A percentile compares a stretch with the other conserved stretches of the same genome.
These are phyloP conservation scores for Fundulus diaphanus DNA, from an alignment of 2,797 vertebrate genomes.

Conservation along the genomic window DNA sequence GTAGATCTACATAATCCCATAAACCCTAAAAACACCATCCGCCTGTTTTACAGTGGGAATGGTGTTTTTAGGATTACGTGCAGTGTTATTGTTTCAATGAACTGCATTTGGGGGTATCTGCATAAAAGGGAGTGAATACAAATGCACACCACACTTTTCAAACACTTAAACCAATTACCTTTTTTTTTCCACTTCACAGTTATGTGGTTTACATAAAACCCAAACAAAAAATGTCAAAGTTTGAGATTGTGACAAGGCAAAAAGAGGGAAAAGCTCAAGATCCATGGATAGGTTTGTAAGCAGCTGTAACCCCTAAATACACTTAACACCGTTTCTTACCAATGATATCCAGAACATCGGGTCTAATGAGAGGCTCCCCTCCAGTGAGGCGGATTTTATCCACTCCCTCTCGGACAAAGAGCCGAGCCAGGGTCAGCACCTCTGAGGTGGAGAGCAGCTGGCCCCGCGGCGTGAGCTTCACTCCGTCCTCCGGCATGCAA, in stretches of 20 bases:
- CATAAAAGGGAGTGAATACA: neutral
- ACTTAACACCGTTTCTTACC: constrained; percentile 73
- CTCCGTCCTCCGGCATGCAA: constrained; percentile 97
- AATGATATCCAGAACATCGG: constrained; percentile 91
- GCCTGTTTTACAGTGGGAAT: no score
- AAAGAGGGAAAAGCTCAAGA: neutral
- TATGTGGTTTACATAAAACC: neutral
- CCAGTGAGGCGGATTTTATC: constrained; percentile 96
- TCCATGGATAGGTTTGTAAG: neutral
- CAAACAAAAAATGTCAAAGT: neutral
- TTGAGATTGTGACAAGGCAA: neutral
- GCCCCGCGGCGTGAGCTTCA: constrained; percentile 88
- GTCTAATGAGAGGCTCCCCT: constrained; percentile 95
- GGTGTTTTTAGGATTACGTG: neutral
- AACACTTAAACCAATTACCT: neutral
- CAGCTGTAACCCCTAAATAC: neutral
- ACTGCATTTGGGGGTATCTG: neutral
- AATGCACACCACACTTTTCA: neutral
- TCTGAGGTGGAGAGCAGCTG: constrained; percentile 90
- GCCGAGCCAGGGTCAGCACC: constrained; percentile 87
- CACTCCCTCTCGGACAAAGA: constrained; percentile 93
- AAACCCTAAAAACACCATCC: no score
- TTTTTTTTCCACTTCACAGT: neutral
- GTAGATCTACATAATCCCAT: no score
- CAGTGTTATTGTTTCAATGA: neutral